Base-by-base conservation (phyloP, 2,797 vertebrate species). In the Gila robusta region DNA sequence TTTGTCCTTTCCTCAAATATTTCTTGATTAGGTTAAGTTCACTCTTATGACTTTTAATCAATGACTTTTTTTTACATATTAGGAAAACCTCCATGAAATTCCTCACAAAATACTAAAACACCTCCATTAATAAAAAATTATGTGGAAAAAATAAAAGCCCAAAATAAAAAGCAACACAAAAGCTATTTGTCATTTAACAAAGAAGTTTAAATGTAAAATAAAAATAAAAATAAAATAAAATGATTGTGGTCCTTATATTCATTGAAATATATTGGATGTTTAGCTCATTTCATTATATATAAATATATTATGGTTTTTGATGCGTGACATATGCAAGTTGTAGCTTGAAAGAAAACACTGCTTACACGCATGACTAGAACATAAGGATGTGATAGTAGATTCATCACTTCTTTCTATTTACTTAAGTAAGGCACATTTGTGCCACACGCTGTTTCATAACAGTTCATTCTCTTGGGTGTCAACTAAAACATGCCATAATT, bases 401-500 rank as follows among this genome's bases (percentile, higher is more conserved):
- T 54, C 28, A 77, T 26, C 21, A 77, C 62, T 44, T 80, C 54
- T 72, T 81, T 72, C 44, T 17, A 7, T 76, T 70, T 86, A 62
- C 47, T 76, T 78, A 21, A 69, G 35, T 32, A 54, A 32, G 47
- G 37, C 49, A 67, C 17, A 56, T 80, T 62, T 54, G 35, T 82
- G 67, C n/a, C 10, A 6, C 69, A 82, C 23, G 37, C 67, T 82
- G 54, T 73, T 64, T 64, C 26, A 73, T 32, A 47, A 64, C 47
- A 54, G 35, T 49, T 82, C 23, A 26, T 35, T 82, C 69, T 82
- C 52, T 59, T 72, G 37, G 14, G 26, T 28, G 8, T 83, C 21
- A 66, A 76, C 81, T 83, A 62, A 70, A 73, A 52, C 62, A 79
- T 79, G 56, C 28, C 39, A 49, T 64, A 74, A 81, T 32, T 74